Percentiles rank a stretch among this genome's conserved stretches.
These are phyloP conservation scores for Brenthis daphne DNA, from an alignment of 2,888 invertebrate genomes.

Conservation along the genomic window DNA sequence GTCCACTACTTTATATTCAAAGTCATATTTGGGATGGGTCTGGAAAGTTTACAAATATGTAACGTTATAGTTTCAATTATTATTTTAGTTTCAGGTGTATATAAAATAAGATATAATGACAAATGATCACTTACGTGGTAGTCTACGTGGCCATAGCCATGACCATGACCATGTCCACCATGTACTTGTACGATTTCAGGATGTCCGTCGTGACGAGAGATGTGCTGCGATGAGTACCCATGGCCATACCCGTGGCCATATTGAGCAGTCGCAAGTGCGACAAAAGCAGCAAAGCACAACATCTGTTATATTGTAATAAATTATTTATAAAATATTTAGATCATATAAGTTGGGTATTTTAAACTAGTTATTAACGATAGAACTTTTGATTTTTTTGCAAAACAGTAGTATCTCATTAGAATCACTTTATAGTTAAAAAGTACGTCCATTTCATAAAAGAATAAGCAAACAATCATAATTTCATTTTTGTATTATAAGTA, in stretches of 20 bases:
- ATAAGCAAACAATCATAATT: neutral
- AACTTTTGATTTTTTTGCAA: too few relatives aligned
- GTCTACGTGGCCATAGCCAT: slow-evolving; percentile 26
- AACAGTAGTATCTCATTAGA: too few relatives aligned
- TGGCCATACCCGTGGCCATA: slow-evolving; percentile 48
- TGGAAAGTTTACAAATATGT: neutral
- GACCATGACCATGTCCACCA: slow-evolving; percentile 26
- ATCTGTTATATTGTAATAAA: slow-evolving; percentile 38
- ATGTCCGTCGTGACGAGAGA: slow-evolving; percentile 46
- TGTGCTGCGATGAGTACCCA: slow-evolving; percentile 45
- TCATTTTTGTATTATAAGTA: neutral
- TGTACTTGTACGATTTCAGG: slow-evolving; percentile 35
- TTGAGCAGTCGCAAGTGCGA: slow-evolving; percentile 44
- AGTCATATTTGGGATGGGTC: slow-evolving; percentile 50
- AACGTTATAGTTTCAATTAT: neutral
- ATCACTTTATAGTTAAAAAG: neutral
- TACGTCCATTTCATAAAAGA: neutral
- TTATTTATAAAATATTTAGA: neutral
- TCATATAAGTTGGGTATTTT: too few relatives aligned
- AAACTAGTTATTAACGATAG: too few relatives aligned
- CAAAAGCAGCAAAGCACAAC: slow-evolving; percentile 39
- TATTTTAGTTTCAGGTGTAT: neutral
- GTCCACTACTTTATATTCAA: slow-evolving; percentile 70
- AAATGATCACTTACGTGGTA: slow-evolving; percentile 23
- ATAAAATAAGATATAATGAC: neutral